Evolutionary conservation across 2,113 vertebrate species (phyloP).

Genomic region (Pristiophorus japonicus): DNA sequence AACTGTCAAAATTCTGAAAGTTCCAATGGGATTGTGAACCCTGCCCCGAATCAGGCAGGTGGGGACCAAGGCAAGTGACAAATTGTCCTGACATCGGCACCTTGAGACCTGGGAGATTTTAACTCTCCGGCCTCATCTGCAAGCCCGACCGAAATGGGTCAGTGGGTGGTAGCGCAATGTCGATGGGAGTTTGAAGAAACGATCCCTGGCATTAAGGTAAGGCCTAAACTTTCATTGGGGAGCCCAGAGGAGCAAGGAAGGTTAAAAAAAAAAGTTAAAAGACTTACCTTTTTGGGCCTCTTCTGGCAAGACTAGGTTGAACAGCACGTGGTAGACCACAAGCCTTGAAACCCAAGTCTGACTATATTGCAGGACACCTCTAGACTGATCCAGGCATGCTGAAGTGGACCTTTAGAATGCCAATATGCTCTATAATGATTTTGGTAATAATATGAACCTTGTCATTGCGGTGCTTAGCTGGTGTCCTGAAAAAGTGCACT

Average conservation of each 20-base stretch:
- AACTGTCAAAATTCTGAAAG: not conserved
- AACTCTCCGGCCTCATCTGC: not conserved
- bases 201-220: not conserved
- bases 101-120: not conserved
- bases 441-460: not conserved
- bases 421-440: not conserved
- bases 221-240: not conserved
- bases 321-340: not conserved
- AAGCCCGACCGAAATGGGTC: not conserved
- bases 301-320: not conserved
- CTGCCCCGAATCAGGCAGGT: not conserved
- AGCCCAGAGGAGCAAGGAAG: not conserved
- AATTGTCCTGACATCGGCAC: not conserved
- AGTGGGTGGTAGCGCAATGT: not conserved
- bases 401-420: not conserved
- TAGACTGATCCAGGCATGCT: not conserved
- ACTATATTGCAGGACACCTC: not conserved
- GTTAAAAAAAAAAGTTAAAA: not conserved
- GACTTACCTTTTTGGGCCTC: not conserved
- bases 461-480: not conserved
- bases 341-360: not conserved
- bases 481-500: not conserved
- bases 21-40: not conserved
- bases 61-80: not conserved
- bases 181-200: not conserved